Conservation (phyloP, 2,888 invertebrate genomes). For the Agonopterix arenella region DNA sequence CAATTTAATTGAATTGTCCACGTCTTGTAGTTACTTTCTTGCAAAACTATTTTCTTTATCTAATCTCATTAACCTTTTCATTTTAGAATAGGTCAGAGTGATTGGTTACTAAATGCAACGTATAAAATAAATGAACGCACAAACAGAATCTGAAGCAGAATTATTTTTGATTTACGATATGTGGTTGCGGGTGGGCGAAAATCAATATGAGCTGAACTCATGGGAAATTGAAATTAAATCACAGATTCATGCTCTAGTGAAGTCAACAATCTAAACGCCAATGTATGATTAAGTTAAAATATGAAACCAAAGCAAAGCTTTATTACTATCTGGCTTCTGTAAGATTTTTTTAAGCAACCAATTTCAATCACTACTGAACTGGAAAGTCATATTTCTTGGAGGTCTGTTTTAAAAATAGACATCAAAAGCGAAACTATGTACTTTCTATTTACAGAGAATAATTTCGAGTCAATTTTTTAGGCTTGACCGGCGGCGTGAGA, state of each 20-base stretch:
- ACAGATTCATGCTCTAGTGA: neutral
- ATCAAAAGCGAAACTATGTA: slow-evolving; percentile 46
- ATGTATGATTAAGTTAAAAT: no score
- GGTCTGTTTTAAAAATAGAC: slow-evolving; percentile 38
- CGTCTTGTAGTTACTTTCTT: no score
- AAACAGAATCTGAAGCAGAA: neutral
- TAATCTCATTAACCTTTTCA: no score
- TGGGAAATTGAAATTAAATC: neutral
- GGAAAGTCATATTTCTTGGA: slow-evolving; percentile 1
- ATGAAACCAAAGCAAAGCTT: no score
- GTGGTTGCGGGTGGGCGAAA: slow-evolving; percentile 3
- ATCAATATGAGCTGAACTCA: slow-evolving; percentile 1
- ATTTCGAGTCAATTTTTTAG: slow-evolving; percentile 57
- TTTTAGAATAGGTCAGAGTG: no score
- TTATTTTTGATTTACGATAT: neutral
- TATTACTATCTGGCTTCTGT: no score
- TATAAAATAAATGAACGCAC: neutral
- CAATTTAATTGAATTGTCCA: no score
- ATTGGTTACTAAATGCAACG: no score
- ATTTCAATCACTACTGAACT: no score
- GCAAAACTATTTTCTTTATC: no score
- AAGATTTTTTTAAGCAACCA: no score
- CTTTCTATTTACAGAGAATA: slow-evolving; percentile 63
- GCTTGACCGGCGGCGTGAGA: slow-evolving; percentile 33
- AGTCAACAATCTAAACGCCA: no score